Base-by-base conservation (phyloP, 2,113 vertebrate genomes). In the Otis tarda region DNA sequence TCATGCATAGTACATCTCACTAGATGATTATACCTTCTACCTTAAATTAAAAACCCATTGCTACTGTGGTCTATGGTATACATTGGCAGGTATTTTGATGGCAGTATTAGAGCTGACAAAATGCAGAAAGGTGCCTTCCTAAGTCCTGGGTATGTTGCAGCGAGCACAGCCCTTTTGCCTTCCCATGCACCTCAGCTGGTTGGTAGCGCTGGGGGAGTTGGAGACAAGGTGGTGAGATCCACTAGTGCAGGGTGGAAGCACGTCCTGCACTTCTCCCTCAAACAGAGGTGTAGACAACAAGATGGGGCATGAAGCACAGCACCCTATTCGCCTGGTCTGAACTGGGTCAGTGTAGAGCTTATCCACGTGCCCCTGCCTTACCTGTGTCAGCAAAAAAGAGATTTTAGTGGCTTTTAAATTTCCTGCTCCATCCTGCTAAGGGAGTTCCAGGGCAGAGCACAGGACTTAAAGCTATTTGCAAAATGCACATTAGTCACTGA, bases 161-260 rank as follows among this genome's bases (percentile, higher is more conserved):
- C 49, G 55, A 71, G 31, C 3, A 4, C 60, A 74, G 70, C 28
- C 17, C 35, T 50, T 49, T 75, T 47, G 64, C 41, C 39, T 37
- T 17, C 35, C 55, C 8, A 0, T 9, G 69, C 22, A 18, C n/a
- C 18, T 27, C 53, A 57, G 61, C 45, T 18, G 2, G 2, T 4
- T 28, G 60, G 45, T 5, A 35, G 61, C 13, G 25, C 8, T 11
- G 9, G 43, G 7, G 30, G 17, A 30, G 33, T 18, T 21, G 14
- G n/a, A 53, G 28, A 33, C 31, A 30, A 53, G 47, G 63, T 16
- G 13, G n/a, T 33, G 37, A 63, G 18, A 68, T 31, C 53, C 43
- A 49, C 13, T 24, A 19, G 45, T 2, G 13, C 0, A 2, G 50
- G 10, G 21, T 21, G 22, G 68, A 47, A 75, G 35, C 1, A 1